Percentiles rank a stretch among this genome's conserved stretches.
Evolutionary conservation across 2,113 vertebrate species (phyloP).

Genomic region (Cebus imitator): DNA sequence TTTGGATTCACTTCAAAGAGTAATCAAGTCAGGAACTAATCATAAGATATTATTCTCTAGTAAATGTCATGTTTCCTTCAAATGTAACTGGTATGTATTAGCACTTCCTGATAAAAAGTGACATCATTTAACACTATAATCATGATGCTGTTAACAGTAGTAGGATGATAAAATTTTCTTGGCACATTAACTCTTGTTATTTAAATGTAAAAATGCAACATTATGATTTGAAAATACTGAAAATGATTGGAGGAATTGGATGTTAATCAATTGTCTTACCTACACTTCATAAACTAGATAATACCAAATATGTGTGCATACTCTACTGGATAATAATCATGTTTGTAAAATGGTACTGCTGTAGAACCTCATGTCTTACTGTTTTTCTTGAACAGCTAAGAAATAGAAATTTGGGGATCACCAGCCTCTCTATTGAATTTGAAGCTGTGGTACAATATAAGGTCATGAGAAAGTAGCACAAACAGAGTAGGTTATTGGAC

Average conservation of each 20-base stretch:
- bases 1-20: constrained; percentile 79
- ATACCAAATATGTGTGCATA: not conserved
- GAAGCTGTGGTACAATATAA: not conserved
- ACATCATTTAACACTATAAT: constrained; percentile 71
- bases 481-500: not conserved
- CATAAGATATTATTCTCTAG: constrained; percentile 81
- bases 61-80: constrained; percentile 83
- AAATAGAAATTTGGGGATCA: not conserved
- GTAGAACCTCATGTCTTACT: not conserved
- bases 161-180: constrained; percentile 72
- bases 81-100: constrained; percentile 79
- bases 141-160: constrained; percentile 71
- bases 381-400: not conserved
- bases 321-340: not conserved
- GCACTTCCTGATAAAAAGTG: constrained; percentile 71
- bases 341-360: not conserved
- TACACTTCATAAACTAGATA: not conserved
- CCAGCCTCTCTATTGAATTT: not conserved
- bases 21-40: constrained; percentile 85
- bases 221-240: constrained; percentile 33
- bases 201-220: constrained; percentile 30
- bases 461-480: not conserved
- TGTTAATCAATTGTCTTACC: not conserved
- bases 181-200: constrained; percentile 61
- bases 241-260: constrained; percentile 38